Evolutionary conservation across 1,140 invertebrate species (phyloP).

Genomic region (Radopholus similis): DNA sequence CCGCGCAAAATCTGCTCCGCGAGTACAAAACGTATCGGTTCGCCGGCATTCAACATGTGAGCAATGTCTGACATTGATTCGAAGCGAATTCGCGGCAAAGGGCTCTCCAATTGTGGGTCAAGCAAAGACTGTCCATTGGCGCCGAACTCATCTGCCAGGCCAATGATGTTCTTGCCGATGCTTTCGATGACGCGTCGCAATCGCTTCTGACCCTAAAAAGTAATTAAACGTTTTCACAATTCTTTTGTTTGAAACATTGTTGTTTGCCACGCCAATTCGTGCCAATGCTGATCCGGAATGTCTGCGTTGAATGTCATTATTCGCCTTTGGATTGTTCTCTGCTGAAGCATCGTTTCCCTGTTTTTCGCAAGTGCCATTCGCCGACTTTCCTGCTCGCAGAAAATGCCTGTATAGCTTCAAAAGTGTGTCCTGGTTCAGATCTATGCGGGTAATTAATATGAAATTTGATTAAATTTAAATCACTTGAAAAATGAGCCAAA

Average conservation of each 20-base stretch:
- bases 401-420: not conserved
- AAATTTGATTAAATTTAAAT: not conserved
- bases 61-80: slow-evolving; percentile 1
- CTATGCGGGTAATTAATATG: not conserved
- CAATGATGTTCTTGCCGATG: slow-evolving; percentile 10
- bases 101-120: not conserved
- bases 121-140: not conserved
- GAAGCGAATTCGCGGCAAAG: not conserved
- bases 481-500: slow-evolving; percentile 19
- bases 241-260: not conserved
- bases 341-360: no score
- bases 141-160: not conserved
- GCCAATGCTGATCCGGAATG: not conserved
- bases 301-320: not conserved
- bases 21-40: slow-evolving; percentile 5
- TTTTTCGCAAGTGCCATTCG: not conserved
- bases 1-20: slow-evolving; percentile 15
- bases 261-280: not conserved
- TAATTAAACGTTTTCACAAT: not conserved
- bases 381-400: not conserved
- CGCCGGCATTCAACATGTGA: not conserved
- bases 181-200: slow-evolving; percentile 12
- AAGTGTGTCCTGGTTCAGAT: not conserved
- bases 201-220: slow-evolving; percentile 2
- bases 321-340: no score